Evolutionary conservation across 2,888 invertebrate species (phyloP), one percentile per base, ranked within the genome.

Genomic region (Malthinus seriepunctatus): DNA sequence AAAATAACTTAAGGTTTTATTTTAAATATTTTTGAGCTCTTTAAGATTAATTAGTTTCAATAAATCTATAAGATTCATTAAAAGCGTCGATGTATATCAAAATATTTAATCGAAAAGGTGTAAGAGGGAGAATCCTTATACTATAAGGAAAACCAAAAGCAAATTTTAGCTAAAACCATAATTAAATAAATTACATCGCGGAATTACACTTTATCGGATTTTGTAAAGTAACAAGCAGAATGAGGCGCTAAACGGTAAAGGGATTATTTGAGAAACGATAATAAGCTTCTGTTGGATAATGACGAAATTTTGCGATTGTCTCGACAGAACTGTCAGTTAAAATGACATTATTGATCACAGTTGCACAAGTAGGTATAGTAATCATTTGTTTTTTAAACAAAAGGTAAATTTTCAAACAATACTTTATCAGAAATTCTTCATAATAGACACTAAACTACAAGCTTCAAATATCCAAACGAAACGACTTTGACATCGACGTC

Each of bases 241-340:
- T 48, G 56, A 58, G 56, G 59, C 56, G 56, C 61, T 63, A 63
- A 56, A 56, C 56, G 42, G 51, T 50, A 59, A 56, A 58, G 60
- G 59, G 63, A 62, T 65, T 63, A 62, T 60, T 63, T 62, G 62
- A 62, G 62, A 51, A 63, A 59, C 61, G 60, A 61, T 65, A 65
- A 65, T 65, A 63, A 60, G 65, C 65, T 61, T 32, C 61, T 55
- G 23, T 23, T 59, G 54, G 53, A 59, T 63, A 65, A 65, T 65
- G 61, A 60, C 63, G 57, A 57, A 46, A 46, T 56, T 23, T 23
- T 57, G 59, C 59, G 58, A 60, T 58, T 63, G 59, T 56, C 61
- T 54, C 60, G 5, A 23, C 44, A 51, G 56, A 60, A 53, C 60
- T 62, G 64, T 63, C 60, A 55, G 47, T 60, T 56, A 42, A 47